Evolutionary conservation across 1,140 invertebrate species (phyloP), one percentile per base, ranked within the genome.

Genomic region (Drosophila tropicalis): DNA sequence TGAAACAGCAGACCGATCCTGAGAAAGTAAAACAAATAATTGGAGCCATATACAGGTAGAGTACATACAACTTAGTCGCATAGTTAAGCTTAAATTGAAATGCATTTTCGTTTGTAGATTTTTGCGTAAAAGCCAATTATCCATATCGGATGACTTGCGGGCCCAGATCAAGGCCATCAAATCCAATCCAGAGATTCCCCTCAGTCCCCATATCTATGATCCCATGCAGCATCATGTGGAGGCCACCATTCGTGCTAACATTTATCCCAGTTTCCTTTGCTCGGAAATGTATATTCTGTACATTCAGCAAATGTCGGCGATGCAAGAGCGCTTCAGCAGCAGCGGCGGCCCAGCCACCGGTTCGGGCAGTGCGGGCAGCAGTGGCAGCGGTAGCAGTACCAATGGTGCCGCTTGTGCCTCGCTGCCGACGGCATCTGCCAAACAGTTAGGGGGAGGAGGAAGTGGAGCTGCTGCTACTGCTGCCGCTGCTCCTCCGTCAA

Each of bases 271-370:
- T 92, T 99, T 99, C 92, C 94, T 98, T 68, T 95, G 95, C 80
- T 98, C 97, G 70, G 97, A 98, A 79, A 94, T 97, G 89, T 99
- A 98, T 94, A 94, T 98, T 82, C 94, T 96, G 89, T 96, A 97
- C 93, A 95, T 98, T 82, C 95, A 97, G 91, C 90, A 87, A 61
- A 92, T 92, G 87, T 92, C 91, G 6, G 91, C 86, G 10, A 61
- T 77, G 15, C 91, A 92, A 41, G 91, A 92, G 63, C 82, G 91
- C 7, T 91, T 79, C 63, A 90, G 72, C 61, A 84, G 81, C 36
- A 90, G 85, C 29, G 84, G 85, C 22, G 84, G 81, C 3, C 71
- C 76, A 19, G 80, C 79, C 57, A 83, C 76, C 10, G 36, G 77
- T 63, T 69, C 78, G 58, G 44, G 76, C 55, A 71, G 69, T 73